Percentiles rank a stretch among this genome's conserved stretches.
These are phyloP conservation scores for Progne subis DNA, from an alignment of 2,113 vertebrate species.

Conservation along the genomic window DNA sequence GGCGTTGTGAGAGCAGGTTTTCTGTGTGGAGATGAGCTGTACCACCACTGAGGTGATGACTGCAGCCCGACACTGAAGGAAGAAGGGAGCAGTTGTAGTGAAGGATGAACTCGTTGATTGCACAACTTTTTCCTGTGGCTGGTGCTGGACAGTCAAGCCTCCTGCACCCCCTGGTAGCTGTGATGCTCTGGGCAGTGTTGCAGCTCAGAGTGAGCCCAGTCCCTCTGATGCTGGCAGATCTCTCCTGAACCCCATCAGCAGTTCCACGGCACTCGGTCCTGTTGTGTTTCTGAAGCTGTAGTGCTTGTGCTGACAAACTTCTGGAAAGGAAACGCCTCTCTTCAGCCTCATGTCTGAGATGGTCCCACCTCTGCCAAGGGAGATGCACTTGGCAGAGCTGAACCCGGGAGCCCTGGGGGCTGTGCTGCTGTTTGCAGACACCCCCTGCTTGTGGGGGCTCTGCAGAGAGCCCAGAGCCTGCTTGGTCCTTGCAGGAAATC, in stretches of 20 bases:
- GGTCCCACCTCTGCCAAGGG: background rate
- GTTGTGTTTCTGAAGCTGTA: background rate
- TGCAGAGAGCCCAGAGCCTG: background rate
- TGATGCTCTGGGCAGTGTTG: background rate
- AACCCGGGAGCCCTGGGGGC: background rate
- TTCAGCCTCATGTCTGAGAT: fast-evolving
- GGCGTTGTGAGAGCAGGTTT: background rate
- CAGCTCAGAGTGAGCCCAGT: background rate
- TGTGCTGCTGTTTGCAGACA: background rate
- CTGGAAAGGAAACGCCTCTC: background rate
- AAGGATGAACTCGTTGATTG: background rate
- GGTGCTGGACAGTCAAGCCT: background rate
- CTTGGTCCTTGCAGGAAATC: background rate
- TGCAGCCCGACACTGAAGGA: background rate
- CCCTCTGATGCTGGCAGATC: background rate
- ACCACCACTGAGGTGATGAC: background rate
- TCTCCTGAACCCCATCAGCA: background rate
- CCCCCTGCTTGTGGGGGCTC: background rate
- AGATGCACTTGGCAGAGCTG: background rate
- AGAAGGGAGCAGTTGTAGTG: fast-evolving
- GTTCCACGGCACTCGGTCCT: background rate
- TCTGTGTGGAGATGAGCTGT: background rate
- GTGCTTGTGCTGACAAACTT: background rate
- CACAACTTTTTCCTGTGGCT: background rate
- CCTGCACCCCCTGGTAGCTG: background rate